These are phyloP conservation scores for Lepidurus couesii DNA, from an alignment of 1,140 invertebrate genomes.

Conservation along the genomic window DNA sequence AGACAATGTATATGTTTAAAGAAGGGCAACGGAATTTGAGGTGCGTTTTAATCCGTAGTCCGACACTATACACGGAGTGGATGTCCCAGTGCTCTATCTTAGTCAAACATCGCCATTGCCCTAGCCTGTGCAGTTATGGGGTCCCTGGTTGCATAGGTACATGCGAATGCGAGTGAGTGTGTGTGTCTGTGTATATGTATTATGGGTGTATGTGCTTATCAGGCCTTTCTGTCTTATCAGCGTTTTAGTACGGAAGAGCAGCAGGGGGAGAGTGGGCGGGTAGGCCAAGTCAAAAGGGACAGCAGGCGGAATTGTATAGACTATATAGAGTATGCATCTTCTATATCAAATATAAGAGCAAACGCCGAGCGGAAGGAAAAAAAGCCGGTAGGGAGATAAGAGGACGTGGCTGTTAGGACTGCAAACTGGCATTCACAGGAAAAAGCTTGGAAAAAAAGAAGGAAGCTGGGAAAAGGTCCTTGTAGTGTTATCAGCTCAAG, in stretches of 20 bases:
- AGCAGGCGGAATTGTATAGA: slow-evolving; percentile 10
- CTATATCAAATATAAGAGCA: background rate
- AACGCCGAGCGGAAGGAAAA: background rate
- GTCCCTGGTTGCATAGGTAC: too few relatives aligned
- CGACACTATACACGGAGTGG: too few relatives aligned
- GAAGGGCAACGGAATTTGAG: too few relatives aligned
- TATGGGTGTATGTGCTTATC: slow-evolving; percentile 9
- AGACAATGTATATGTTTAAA: too few relatives aligned
- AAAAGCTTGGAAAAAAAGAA: slow-evolving; percentile 10
- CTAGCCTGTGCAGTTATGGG: background rate
- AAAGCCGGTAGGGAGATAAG: slow-evolving; percentile 9
- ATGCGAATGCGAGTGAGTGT: background rate
- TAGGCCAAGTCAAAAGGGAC: background rate
- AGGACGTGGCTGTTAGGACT: slow-evolving; percentile 5
- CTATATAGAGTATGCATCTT: background rate
- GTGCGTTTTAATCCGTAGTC: too few relatives aligned
- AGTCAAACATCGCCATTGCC: background rate
- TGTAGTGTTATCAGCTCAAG: slow-evolving; percentile 1
- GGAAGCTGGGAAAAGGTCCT: slow-evolving; percentile 19
- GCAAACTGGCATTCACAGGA: slow-evolving; percentile 16
- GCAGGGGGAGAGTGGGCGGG: background rate
- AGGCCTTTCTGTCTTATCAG: background rate
- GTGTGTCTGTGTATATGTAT: background rate
- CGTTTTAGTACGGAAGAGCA: background rate
- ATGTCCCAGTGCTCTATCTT: too few relatives aligned